Percentiles rank a stretch among this genome's conserved stretches.
These are phyloP conservation scores for Lophotis ruficrista DNA, from an alignment of 2,113 vertebrate genomes.

Conservation along the genomic window DNA sequence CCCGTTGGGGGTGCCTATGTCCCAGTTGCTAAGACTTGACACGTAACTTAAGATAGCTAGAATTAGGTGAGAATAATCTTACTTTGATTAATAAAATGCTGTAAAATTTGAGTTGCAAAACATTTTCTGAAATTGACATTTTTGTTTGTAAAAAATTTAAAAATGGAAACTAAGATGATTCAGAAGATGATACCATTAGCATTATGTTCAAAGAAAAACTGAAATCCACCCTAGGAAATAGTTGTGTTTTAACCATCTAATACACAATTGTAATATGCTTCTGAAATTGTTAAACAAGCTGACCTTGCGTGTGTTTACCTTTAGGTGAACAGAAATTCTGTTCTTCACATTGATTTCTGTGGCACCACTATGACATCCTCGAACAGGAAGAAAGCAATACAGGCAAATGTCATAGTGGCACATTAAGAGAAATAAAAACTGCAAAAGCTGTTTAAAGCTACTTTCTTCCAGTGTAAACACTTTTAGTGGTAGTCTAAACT, in stretches of 20 bases:
- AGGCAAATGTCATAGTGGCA: not conserved
- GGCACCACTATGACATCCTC: not conserved
- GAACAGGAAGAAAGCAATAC: not conserved
- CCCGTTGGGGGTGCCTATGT: constrained; percentile 15
- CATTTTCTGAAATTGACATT: not conserved
- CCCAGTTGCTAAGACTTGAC: not conserved
- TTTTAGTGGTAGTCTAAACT: not conserved
- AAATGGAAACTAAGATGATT: not conserved
- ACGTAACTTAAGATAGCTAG: not conserved
- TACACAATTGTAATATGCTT: not conserved
- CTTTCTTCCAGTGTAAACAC: not conserved
- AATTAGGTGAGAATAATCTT: not conserved
- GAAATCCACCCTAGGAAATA: not conserved
- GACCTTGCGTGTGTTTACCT: not conserved
- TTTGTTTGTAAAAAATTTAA: not conserved
- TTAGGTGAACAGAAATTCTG: not conserved
- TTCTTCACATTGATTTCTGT: not conserved
- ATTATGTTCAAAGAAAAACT: not conserved
- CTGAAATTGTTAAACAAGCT: not conserved
- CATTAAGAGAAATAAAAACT: not conserved
- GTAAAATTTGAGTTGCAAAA: not conserved
- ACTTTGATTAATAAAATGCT: not conserved
- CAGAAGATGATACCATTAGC: not conserved
- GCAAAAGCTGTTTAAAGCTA: not conserved
- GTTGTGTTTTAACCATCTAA: not conserved